These are phyloP conservation scores for Stenotaenia linearis DNA, from an alignment of 2,888 invertebrate species.

Conservation along the genomic window DNA sequence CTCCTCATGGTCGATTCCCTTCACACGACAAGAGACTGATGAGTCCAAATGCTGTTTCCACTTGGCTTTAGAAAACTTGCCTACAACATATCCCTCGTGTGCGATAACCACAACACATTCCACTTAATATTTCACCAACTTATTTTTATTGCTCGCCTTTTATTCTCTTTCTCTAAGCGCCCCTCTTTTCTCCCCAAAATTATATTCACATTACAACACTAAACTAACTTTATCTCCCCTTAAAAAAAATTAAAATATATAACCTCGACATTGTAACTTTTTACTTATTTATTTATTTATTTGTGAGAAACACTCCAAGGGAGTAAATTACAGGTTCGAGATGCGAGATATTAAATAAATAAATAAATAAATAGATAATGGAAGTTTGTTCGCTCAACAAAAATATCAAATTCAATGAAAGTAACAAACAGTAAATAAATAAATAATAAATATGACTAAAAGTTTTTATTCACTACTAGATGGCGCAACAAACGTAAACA, in stretches of 20 bases:
- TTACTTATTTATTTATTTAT: too few species aligned
- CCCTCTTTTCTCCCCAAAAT: background rate
- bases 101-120: background rate
- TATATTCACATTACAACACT: background rate
- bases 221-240: background rate
- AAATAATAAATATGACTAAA: background rate
- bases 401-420: too few species aligned
- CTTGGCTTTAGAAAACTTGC: background rate
- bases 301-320: too few species aligned
- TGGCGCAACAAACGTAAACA: background rate
- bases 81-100: background rate
- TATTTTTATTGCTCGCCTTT: background rate
- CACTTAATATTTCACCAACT: background rate
- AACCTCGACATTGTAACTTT: too few species aligned
- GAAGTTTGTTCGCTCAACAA: too few species aligned
- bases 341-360: too few species aligned
- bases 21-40: background rate
- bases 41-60: background rate
- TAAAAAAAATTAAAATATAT: background rate
- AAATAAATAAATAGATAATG: background rate
- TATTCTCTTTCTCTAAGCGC: background rate
- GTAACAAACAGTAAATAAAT: background rate
- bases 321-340: too few species aligned
- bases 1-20: background rate
- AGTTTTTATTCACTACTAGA: background rate